These are phyloP conservation scores for Lithophane semibrunnea DNA, from an alignment of 2,888 invertebrate species.

Conservation along the genomic window DNA sequence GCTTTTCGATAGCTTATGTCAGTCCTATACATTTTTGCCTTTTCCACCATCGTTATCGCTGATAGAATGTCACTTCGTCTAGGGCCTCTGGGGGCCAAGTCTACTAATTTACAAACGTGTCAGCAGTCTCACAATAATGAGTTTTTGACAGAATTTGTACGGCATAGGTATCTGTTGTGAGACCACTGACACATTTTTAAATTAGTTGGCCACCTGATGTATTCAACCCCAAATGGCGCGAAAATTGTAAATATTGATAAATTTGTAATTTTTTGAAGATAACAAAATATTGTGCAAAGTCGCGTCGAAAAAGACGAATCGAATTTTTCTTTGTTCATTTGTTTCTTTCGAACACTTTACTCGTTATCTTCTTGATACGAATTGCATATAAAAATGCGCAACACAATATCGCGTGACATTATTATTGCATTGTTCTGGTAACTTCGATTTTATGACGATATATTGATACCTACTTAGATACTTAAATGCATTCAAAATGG, in stretches of 20 bases:
- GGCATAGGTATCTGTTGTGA: no score
- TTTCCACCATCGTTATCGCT: no score
- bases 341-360: neutral
- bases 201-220: no score
- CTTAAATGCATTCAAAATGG: constrained; percentile 33
- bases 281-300: neutral
- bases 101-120: no score
- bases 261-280: neutral
- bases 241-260: neutral
- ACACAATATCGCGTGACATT: constrained; percentile 1
- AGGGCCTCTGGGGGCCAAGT: no score
- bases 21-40: no score
- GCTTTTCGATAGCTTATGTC: no score
- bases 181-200: no score
- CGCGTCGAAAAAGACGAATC: neutral
- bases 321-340: constrained; percentile 12
- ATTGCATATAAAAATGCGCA: constrained; percentile 13
- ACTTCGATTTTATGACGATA: constrained; percentile 25
- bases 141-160: no score
- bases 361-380: constrained; percentile 2
- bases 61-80: no score
- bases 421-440: constrained; percentile 35
- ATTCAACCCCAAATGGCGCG: neutral
- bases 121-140: no score
- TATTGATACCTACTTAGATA: neutral